A percentile compares a stretch with the other conserved stretches of the same genome.
Conservation (phyloP, 2,113 vertebrate species). For the Oophaga pumilio region DNA sequence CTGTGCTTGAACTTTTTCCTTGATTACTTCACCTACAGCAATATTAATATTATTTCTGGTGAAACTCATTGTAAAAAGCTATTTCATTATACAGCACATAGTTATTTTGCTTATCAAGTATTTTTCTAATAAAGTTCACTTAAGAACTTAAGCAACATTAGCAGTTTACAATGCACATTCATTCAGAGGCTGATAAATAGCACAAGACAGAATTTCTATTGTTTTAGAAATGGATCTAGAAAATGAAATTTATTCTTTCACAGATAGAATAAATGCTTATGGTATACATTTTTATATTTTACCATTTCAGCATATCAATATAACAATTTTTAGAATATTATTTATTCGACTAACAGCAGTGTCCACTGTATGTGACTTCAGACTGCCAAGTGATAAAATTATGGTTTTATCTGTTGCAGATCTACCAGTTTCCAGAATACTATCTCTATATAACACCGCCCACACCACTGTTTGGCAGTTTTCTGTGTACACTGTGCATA, state of each 20-base stretch:
- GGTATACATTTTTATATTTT: neutral
- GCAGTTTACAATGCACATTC: neutral
- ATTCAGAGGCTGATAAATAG: neutral
- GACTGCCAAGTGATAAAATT: too few species aligned
- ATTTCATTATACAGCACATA: neutral
- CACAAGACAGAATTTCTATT: conserved; percentile 6
- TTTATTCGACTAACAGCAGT: too few species aligned
- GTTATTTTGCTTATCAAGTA: neutral
- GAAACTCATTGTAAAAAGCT: neutral
- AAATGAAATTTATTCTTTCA: neutral
- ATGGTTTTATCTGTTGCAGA: too few species aligned
- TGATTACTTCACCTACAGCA: neutral
- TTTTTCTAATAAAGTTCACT: neutral
- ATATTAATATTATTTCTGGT: neutral
- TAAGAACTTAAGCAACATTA: neutral
- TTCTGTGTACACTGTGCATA: too few species aligned
- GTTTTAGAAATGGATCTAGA: neutral
- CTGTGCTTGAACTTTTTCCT: too few species aligned
- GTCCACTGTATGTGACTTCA: neutral
- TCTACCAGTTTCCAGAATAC: too few species aligned
- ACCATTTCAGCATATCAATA: neutral
- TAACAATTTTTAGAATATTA: neutral
- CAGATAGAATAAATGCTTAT: neutral
- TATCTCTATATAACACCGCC: too few species aligned
- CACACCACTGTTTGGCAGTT: too few species aligned